phyloP scores from a whole-genome alignment of 2,797 vertebrate genomes.

The Gallinago solitaria region DNA sequence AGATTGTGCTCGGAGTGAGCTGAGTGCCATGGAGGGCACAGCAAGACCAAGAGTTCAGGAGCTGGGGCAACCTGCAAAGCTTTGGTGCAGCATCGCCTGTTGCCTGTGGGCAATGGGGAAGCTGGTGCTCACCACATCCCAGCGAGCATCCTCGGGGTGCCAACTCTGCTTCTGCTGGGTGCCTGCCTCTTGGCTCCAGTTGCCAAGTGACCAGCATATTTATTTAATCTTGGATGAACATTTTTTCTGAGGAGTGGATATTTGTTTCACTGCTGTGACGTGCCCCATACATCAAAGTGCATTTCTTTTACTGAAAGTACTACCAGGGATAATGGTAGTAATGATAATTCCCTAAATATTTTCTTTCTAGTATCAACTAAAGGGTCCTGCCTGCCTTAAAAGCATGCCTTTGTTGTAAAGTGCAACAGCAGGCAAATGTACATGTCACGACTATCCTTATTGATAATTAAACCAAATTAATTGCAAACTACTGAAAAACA shows the following conservation, averaged over 20 bases:
- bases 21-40: background rate
- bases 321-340: background rate
- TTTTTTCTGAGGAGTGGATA: background rate
- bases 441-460: fast-evolving
- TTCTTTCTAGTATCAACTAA: background rate
- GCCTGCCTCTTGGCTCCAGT: background rate
- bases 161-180: fast-evolving
- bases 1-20: background rate
- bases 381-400: background rate
- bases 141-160: fast-evolving
- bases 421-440: background rate
- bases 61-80: background rate
- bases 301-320: background rate
- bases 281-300: background rate
- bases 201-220: background rate
- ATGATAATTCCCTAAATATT: background rate
- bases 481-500: background rate
- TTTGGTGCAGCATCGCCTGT: fast-evolving
- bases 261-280: background rate
- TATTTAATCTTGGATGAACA: background rate
- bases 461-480: background rate
- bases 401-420: background rate
- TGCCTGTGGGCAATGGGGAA: fast-evolving
- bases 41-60: background rate
- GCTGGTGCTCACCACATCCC: background rate